These are phyloP conservation scores for Aphodius sticticus DNA, from an alignment of 2,888 invertebrate species.

Conservation along the genomic window DNA sequence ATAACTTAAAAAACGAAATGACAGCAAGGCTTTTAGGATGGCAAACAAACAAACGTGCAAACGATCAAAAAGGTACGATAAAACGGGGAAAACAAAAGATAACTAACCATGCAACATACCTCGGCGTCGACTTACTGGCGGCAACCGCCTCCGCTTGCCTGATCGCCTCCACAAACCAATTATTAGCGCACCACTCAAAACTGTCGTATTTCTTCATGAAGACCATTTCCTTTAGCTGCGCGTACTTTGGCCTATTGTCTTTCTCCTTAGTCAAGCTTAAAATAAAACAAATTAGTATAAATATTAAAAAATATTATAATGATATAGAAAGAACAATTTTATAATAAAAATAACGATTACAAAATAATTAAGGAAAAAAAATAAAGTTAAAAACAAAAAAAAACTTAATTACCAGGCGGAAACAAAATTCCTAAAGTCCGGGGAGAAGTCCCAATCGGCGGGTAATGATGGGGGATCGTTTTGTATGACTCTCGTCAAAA, in stretches of 20 bases:
- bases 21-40: too few relatives aligned
- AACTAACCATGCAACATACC: constrained; percentile 62
- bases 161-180: constrained; percentile 83
- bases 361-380: too few relatives aligned
- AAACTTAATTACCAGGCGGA: constrained; percentile 78
- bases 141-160: constrained; percentile 57
- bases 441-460: constrained; percentile 76
- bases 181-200: constrained; percentile 61
- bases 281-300: constrained; percentile 44
- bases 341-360: too few relatives aligned
- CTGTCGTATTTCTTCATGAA: constrained; percentile 85
- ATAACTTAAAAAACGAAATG: too few relatives aligned
- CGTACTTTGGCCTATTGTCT: constrained; percentile 92
- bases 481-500: constrained; percentile 87
- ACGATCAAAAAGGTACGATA: background rate
- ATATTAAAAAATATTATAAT: background rate
- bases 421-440: constrained; percentile 91
- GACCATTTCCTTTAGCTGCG: constrained; percentile 84
- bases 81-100: constrained; percentile 42
- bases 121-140: constrained; percentile 59
- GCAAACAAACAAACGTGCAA: too few relatives aligned
- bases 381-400: too few relatives aligned
- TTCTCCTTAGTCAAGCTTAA: constrained; percentile 93
- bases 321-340: background rate
- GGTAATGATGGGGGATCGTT: constrained; percentile 90